These are phyloP conservation scores for Stenotaenia linearis DNA, from an alignment of 2,888 invertebrate genomes.

Conservation along the genomic window DNA sequence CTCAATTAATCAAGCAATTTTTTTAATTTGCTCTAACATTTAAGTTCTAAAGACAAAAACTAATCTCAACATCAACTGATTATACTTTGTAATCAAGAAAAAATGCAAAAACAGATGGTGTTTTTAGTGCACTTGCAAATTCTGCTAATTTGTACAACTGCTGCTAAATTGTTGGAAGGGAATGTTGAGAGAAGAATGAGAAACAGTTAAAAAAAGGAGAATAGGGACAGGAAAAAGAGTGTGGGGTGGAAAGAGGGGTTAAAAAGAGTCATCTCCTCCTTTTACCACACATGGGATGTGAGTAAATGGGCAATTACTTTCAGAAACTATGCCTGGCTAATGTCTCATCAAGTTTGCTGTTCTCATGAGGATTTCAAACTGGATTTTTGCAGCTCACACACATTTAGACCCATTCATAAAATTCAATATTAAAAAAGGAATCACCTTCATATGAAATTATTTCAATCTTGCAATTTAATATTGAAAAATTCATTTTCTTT, in stretches of 20 bases:
- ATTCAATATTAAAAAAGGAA: not conserved
- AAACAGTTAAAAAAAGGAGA: not conserved
- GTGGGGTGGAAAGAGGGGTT: no score
- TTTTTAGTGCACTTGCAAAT: not conserved
- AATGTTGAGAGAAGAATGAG: not conserved
- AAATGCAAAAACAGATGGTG: not conserved
- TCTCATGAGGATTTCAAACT: not conserved
- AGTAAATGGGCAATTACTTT: constrained; percentile 15
- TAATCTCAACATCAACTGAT: not conserved
- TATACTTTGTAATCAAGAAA: not conserved
- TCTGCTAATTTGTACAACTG: constrained; percentile 5
- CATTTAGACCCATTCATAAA: not conserved
- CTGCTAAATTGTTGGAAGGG: not conserved
- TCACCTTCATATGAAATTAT: not conserved
- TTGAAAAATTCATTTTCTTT: not conserved
- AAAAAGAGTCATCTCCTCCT: constrained; percentile 12
- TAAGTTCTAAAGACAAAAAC: not conserved
- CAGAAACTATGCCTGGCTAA: constrained; percentile 13
- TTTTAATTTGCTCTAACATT: no score
- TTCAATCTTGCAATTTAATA: not conserved
- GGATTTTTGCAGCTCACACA: constrained; percentile 6
- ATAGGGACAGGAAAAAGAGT: not conserved
- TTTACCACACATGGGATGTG: constrained; percentile 11
- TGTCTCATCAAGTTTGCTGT: constrained; percentile 1
- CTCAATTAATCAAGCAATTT: no score